A percentile compares a stretch with the other conserved stretches of the same genome.
Conservation (phyloP, 2,797 vertebrate species). For the Malurus leucopterus region DNA sequence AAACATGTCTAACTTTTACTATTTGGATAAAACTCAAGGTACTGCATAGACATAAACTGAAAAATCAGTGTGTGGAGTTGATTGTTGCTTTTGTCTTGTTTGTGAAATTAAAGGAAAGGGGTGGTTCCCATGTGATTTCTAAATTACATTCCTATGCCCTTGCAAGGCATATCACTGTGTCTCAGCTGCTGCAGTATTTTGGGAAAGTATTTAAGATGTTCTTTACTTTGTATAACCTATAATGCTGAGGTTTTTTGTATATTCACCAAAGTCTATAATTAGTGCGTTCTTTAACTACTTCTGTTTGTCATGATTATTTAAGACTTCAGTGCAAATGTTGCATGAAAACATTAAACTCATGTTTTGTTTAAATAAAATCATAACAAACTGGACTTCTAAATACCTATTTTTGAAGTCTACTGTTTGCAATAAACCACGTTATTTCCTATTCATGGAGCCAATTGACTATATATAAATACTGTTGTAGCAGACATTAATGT, state of each 20-base stretch:
- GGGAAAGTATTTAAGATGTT: conserved; percentile 57
- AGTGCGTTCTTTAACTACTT: conserved; percentile 57
- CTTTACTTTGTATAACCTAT: conserved; percentile 67
- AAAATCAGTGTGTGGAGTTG: conserved; percentile 67
- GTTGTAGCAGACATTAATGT: background rate
- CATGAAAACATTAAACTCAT: conserved; percentile 64
- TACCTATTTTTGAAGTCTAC: conserved; percentile 55
- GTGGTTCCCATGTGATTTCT: conserved; percentile 75
- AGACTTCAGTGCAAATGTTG: conserved; percentile 62
- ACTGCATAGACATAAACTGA: conserved; percentile 74
- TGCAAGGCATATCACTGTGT: conserved; percentile 72
- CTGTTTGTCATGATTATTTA: conserved; percentile 69
- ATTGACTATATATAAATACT: background rate
- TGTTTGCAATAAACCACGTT: conserved; percentile 65
- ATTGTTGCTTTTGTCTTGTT: conserved; percentile 74
- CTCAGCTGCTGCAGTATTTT: conserved; percentile 81
- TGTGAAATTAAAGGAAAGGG: conserved; percentile 71
- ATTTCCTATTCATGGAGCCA: conserved; percentile 36
- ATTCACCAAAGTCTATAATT: conserved; percentile 44
- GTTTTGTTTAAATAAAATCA: conserved; percentile 70
- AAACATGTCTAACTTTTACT: conserved; percentile 71
- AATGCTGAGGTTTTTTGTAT: conserved; percentile 66
- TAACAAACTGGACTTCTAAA: conserved; percentile 58
- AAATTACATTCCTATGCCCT: conserved; percentile 84
- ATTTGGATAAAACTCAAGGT: conserved; percentile 83